Percentiles rank a stretch among this genome's conserved stretches.
Evolutionary conservation across 2,113 vertebrate species (phyloP).

Genomic region (Stigmatopora nigra): DNA sequence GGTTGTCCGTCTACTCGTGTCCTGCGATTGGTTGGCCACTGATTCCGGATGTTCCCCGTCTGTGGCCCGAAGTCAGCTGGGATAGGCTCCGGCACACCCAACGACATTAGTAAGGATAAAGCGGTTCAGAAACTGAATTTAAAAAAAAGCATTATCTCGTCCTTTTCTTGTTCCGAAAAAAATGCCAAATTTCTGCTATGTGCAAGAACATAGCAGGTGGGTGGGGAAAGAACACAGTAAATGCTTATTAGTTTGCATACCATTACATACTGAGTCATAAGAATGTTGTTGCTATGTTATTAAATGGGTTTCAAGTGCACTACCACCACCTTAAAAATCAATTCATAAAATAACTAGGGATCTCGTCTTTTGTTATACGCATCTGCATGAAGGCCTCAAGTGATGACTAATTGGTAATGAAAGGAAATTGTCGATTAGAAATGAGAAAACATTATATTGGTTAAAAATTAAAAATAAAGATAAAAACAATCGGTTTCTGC

Average conservation of each 20-base stretch:
- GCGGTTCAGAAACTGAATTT: no score
- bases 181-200: constrained; percentile 8
- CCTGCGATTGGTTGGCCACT: no score
- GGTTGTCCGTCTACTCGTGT: no score
- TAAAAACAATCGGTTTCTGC: background rate
- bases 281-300: constrained; percentile 1
- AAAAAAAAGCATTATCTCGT: constrained; percentile 3
- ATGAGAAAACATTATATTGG: background rate
- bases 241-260: constrained; percentile 19
- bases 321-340: background rate
- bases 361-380: background rate
- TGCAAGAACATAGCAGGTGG: constrained; percentile 4
- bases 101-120: no score
- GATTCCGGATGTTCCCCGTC: no score
- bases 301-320: background rate
- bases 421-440: background rate
- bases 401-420: background rate
- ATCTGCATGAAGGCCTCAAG: background rate
- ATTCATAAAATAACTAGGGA: background rate
- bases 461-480: background rate
- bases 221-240: constrained; percentile 15
- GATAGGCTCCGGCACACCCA: no score
- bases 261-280: constrained; percentile 9
- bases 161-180: constrained; percentile 17
- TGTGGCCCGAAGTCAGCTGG: no score